Base-by-base conservation (phyloP, 2,113 vertebrate genomes). In the Climacteris rufus region DNA sequence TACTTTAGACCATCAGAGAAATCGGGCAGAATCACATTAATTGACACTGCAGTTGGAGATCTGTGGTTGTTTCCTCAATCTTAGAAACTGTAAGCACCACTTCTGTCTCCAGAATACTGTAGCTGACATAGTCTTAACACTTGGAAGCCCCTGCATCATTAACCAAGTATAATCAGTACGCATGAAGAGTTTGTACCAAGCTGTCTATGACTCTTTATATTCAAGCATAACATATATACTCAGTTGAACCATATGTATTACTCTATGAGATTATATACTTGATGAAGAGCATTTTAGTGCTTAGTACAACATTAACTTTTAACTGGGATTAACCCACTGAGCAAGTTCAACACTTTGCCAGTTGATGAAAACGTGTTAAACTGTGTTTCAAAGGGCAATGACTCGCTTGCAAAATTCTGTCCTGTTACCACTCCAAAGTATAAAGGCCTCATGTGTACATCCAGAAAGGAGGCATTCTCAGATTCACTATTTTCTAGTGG, bases 401-500 rank as follows among this genome's bases (percentile, higher is more conserved):
- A 96, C 83, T 96, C 92, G 95, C 94, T 96, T 96, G 42, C 87
- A 96, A 95, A 94, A 97, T 91, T 95, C 95, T 86, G 75, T 93
- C 90, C 91, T 95, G 49, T 93, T 96, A 81, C 92, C 79, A 94
- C 79, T 98, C 86, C 91, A 91, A 95, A 94, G 84, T 95, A 24
- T 53, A 61, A 95, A 96, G 93, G 97, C 97, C 96, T 97, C 96
- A 63, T 87, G 45, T 54, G 61, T 92, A 83, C 94, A 83, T 89
- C 92, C 91, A 91, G 96, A 96, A 95, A 92, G 87, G 88, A 96
- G 97, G 97, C 97, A 95, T 98, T 96, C 95, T 98, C 93, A 94
- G 96, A 95, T 97, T 97, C 94, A 90, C 89, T 97, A 87, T 98
- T 98, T 98, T 98, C 94, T 95, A 97, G 97, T 87, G 83, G 94